Percentiles rank a stretch among this genome's conserved stretches.
These are phyloP conservation scores for Diarsia rubi DNA, from an alignment of 2,888 invertebrate genomes.

Conservation along the genomic window DNA sequence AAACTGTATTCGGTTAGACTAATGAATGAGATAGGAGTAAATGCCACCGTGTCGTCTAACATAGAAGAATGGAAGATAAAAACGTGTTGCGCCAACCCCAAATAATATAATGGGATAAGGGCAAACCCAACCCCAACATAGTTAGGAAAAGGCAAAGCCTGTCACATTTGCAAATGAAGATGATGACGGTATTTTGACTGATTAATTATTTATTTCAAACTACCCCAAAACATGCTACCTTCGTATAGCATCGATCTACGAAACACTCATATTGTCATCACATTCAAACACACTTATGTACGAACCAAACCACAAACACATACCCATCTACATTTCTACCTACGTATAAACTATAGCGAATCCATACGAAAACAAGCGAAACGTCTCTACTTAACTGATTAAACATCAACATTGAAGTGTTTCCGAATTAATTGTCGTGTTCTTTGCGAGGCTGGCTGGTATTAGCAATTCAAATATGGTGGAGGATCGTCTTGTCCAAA, in stretches of 20 bases:
- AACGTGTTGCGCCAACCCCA: no score
- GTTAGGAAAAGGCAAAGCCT: no score
- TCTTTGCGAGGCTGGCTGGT: conserved; percentile 76
- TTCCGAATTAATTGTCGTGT: conserved; percentile 87
- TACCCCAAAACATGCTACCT: background rate
- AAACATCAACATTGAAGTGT: conserved; percentile 78
- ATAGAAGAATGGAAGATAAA: no score
- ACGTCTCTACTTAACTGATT: conserved; percentile 81
- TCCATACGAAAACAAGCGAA: conserved; percentile 47
- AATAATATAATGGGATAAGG: no score
- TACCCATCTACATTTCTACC: background rate
- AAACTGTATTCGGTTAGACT: no score
- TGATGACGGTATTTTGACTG: no score
- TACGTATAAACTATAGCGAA: conserved; percentile 22
- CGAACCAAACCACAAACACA: conserved; percentile 31
- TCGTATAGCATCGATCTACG: background rate
- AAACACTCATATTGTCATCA: conserved; percentile 27
- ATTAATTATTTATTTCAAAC: no score
- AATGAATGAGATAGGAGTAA: no score
- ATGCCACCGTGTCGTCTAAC: no score
- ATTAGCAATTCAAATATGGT: conserved; percentile 85
- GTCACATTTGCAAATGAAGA: no score
- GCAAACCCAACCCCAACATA: no score
- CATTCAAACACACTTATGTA: conserved; percentile 1
- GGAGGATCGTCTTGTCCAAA: conserved; percentile 70